Base-by-base conservation (phyloP, 2,797 vertebrate species). In the Pterois miles region DNA sequence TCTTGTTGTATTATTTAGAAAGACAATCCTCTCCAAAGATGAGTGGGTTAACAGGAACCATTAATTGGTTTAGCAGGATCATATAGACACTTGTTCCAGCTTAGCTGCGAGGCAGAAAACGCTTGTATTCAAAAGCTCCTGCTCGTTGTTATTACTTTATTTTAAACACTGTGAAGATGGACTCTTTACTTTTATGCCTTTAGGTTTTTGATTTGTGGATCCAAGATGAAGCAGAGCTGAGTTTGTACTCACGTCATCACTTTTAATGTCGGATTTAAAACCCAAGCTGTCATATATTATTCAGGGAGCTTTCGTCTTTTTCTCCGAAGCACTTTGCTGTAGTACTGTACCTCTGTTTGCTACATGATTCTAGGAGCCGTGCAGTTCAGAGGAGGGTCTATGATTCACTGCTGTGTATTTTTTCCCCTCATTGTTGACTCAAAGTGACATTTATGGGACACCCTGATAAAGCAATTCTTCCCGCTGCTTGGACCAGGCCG, bases 31-130 rank as follows among this genome's bases (percentile, higher is more conserved):
- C 88, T 86, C 88, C 75, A 84, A 91, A 93, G 92, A 94, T 90
- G 93, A 93, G 93, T 93, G 93, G 93, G 93, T 93, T 94, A 94
- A 92, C 90, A 90, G 89, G 90, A 94, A 90, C 88, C 93, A 94
- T 94, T 95, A 94, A 95, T 94, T 95, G 93, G 91, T 95, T 96
- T 95, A 94, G 89, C 83, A 74, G 92, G 86, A 95, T 94, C 90
- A 73, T 85, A 93, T 89, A 88, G 86, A 92, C 88, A 88, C 83
- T 77, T 85, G 91, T 93, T 93, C 82, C 72, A 80, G 88, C 88
- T 94, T 92, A 81, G 90, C 93, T 90, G 80, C 77, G 29, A 90
- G 89, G 88, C 78, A 82, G 78, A 92, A 90, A 66, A 89, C 16
- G 16, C 40, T 43, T 81, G 64, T 40, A 84, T 92, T 92, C 83